These are phyloP conservation scores for Saturnia pavonia DNA, from an alignment of 2,888 invertebrate genomes.

Conservation along the genomic window DNA sequence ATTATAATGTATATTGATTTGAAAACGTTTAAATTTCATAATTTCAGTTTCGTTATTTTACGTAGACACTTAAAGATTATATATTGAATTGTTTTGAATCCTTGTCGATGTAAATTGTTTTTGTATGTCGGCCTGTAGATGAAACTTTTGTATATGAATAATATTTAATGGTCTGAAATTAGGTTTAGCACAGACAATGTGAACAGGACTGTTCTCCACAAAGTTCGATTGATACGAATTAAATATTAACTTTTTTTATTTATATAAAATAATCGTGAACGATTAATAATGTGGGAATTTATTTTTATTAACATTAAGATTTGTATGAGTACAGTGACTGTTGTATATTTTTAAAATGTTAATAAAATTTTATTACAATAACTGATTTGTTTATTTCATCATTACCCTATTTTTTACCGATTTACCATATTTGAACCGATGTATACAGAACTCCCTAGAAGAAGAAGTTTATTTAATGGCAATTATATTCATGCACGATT, in stretches of 20 bases:
- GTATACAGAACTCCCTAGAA: too few relatives aligned
- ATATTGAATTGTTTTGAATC: too few relatives aligned
- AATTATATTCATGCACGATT: too few relatives aligned
- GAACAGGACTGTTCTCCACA: background rate
- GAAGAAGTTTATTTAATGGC: too few relatives aligned
- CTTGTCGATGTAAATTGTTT: too few relatives aligned
- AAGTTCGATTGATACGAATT: background rate
- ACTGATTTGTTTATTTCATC: background rate
- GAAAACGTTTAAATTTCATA: too few relatives aligned
- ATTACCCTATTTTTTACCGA: background rate
- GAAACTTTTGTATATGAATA: background rate
- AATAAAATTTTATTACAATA: slow-evolving; percentile 24
- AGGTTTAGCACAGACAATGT: background rate
- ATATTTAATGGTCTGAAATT: background rate
- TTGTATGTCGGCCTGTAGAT: too few relatives aligned
- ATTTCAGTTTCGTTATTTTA: too few relatives aligned
- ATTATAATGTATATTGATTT: too few relatives aligned
- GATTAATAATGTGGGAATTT: background rate
- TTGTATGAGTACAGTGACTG: slow-evolving; percentile 42
- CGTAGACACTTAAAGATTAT: too few relatives aligned
- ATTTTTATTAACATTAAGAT: background rate
- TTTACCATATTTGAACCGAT: too few relatives aligned
- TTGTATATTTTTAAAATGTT: slow-evolving; percentile 31
- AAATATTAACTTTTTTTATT: background rate
- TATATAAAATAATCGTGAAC: too few relatives aligned